Evolutionary conservation across 1,140 invertebrate species (phyloP), one percentile per base, ranked within the genome.

Genomic region (Phymastichus coffea): DNA sequence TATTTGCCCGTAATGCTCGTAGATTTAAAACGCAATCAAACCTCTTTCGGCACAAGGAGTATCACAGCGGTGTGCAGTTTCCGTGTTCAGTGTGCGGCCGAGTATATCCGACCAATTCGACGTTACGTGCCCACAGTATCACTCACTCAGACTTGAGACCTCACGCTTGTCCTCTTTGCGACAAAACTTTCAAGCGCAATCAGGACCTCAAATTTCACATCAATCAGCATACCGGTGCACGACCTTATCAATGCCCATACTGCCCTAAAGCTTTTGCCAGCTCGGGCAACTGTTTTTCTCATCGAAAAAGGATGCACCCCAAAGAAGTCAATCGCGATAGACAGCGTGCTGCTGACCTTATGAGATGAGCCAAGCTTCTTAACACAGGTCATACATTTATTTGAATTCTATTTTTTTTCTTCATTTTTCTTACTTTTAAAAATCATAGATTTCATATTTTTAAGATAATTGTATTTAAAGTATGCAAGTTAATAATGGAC

Each of bases 191-290:
- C 65, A 90, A 90, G 70, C 80, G 87, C 52, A 89, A 88, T 75
- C 87, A 89, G 73, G 87, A 89, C 75, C 76, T 90, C 57, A 89
- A 89, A 82, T 89, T 90, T 74, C 88, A 90, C 71, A 86, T 88
- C 64, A 89, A 90, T 72, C 87, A 89, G 67, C 90, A 94, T 71
- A 92, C 89, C 17, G 91, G 90, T 38, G 88, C 86, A 17, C 83
- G 88, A 61, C 90, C 90, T 7, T 92, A 92, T 76, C 85, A 88
- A 70, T 93, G 92, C 80, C 85, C 86, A 19, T 90, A 90, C 70
- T 93, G 91, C 80, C 85, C 88, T 1, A 87, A 89, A 69, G 83
- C 88, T 14, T 94, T 94, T 73, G 87, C 87, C 10, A 88, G 86
- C 72, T 88, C 87, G n/a, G 87, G 87, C 12, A 90, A 90, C 66